Evolutionary conservation across 2,888 invertebrate species (phyloP).

Genomic region (Cryptocheilus praepositus): DNA sequence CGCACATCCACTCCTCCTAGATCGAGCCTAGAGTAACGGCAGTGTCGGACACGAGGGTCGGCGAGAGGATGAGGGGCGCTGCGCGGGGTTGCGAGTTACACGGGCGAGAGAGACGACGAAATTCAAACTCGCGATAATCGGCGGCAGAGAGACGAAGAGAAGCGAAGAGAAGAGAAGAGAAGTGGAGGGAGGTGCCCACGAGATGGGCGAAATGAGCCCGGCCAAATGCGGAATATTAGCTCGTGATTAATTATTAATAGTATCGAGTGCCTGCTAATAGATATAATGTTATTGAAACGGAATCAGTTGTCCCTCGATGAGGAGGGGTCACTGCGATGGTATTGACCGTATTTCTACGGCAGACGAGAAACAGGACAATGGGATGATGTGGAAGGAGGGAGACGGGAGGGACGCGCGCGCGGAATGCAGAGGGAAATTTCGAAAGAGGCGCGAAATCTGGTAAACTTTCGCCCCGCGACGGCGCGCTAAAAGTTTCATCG

Average conservation of each 20-base stretch:
- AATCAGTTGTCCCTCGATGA: conserved; percentile 53
- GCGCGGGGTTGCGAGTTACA: neutral
- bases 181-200: neutral
- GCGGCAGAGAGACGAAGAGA: neutral
- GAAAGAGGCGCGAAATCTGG: conserved; percentile 34
- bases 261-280: conserved; percentile 60
- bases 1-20: conserved; percentile 45
- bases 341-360: conserved; percentile 20
- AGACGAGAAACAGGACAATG: no score
- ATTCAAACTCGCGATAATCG: no score
- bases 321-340: conserved; percentile 32
- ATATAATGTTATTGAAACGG: conserved; percentile 58
- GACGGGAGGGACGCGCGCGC: neutral
- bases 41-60: conserved; percentile 2
- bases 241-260: conserved; percentile 63
- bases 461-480: conserved; percentile 27
- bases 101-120: neutral
- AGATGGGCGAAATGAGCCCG: conserved; percentile 41
- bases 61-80: neutral
- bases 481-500: conserved; percentile 32
- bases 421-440: conserved; percentile 21
- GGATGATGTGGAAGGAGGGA: conserved; percentile 14
- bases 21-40: conserved; percentile 16
- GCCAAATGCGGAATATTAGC: conserved; percentile 58
- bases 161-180: conserved; percentile 14